A percentile compares a stretch with the other conserved stretches of the same genome.
Evolutionary conservation across 2,797 vertebrate genomes (phyloP).

Genomic region (Bucorvus abyssinicus): DNA sequence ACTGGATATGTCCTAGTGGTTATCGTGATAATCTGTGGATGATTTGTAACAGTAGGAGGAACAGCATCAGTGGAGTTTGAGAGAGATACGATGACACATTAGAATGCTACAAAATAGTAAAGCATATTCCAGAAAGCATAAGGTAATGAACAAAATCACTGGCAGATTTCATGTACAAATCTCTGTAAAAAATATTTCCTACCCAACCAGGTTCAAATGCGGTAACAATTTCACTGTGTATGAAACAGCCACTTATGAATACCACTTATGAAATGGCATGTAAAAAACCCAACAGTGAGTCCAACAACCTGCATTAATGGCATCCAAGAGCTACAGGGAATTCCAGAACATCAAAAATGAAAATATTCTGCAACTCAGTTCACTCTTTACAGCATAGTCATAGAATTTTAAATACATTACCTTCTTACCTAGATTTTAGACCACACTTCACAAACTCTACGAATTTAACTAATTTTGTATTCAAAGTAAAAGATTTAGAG

Average conservation of each 20-base stretch:
- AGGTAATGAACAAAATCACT: neutral
- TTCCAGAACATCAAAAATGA: neutral
- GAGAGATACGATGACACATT: neutral
- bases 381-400: neutral
- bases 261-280: neutral
- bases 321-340: neutral
- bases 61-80: neutral
- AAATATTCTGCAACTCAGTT: neutral
- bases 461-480: neutral
- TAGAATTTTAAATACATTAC: neutral
- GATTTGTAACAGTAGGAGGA: neutral
- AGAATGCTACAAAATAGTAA: neutral
- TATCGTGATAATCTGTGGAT: neutral
- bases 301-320: neutral
- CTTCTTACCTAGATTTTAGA: neutral
- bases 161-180: accelerated
- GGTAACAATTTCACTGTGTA: neutral
- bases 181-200: neutral
- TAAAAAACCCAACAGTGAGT: neutral
- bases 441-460: neutral
- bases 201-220: neutral
- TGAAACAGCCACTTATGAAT: neutral
- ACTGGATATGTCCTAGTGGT: neutral
- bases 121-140: neutral
- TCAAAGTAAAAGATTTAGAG: neutral